phyloP scores from a whole-genome alignment of 64 coral and sea anemone genomes.

The Pocillopora damicornis region DNA sequence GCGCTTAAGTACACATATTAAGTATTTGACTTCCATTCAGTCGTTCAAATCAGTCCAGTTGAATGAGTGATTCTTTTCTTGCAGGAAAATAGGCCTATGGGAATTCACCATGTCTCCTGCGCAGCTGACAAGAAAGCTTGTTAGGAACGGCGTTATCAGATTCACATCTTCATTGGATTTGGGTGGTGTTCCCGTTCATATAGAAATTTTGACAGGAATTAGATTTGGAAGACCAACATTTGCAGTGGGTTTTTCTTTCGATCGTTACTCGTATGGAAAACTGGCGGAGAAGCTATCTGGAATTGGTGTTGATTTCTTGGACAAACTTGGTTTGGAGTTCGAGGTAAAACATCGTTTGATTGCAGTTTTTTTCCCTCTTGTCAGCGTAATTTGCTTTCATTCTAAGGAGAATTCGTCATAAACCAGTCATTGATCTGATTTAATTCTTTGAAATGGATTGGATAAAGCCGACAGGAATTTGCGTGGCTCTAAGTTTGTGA shows the following conservation, averaged over 20 bases:
- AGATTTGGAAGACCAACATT: conserved; percentile 47
- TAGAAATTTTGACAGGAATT: conserved; percentile 56
- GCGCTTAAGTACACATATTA: too few relatives aligned
- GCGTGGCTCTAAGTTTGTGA: too few relatives aligned
- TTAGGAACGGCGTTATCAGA: conserved; percentile 41
- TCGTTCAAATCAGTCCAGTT: too few relatives aligned
- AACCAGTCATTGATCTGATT: neutral
- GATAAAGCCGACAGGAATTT: too few relatives aligned
- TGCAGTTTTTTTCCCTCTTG: too few relatives aligned
- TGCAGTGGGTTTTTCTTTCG: conserved; percentile 88
- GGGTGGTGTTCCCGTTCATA: conserved; percentile 84
- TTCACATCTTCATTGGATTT: conserved; percentile 73
- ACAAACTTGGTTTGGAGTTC: conserved; percentile 82
- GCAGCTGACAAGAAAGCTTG: conserved; percentile 60
- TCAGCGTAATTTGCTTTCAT: too few relatives aligned
- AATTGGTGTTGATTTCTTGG: conserved; percentile 69
- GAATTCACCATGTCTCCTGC: conserved; percentile 67
- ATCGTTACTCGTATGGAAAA: conserved; percentile 86
- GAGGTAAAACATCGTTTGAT: conserved; percentile 39
- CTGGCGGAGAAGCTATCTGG: conserved; percentile 80
- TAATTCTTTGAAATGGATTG: too few relatives aligned
- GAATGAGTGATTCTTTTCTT: neutral
- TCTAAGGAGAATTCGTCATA: too few relatives aligned
- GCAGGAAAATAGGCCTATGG: conserved; percentile 54
- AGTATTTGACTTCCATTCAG: too few relatives aligned